Evolutionary conservation across 2,888 invertebrate genomes (phyloP), one percentile per base, ranked within the genome.

Genomic region (Tiphia femorata): DNA sequence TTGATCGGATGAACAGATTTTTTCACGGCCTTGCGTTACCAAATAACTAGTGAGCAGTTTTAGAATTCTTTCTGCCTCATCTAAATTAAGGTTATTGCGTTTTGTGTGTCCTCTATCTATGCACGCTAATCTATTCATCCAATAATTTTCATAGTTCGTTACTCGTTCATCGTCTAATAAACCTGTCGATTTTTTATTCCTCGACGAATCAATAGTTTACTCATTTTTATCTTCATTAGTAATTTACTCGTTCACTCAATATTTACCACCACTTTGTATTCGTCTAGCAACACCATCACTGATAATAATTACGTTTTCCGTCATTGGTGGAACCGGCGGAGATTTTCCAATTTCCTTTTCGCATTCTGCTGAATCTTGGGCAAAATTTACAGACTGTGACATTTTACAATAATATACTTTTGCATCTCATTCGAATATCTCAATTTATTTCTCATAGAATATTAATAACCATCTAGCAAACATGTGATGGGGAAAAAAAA

Each of bases 101-200:
- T 44, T 40, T 3, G 73, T 72, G 49, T 79, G 78, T 21, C 58
- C 49, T 17, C 62, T 67, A 47, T 78, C 75, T 21, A 76, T 41
- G 21, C 62, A 66, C 1, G 63, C 61, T 5, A 78, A 60, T 59
- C 73, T 78, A 16, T 75, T 70, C 3, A 65, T 62, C 78, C 75
- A 75, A 37, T 73, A 64, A n/a, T 68, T 67, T 41, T 79, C 79
- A 44, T 75, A 69, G 64, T 64, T 66, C 25, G 53, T 46, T 2
- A 58, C 8, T 8, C 74, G 67, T 17, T 70, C 65, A 17, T 70
- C 68, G 29, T 63, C 63, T 6, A 71, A 51, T 29, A 21, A 23
- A 17, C 69, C 75, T 73, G 46, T 33, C n/a, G n/a, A n/a, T n/a
- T n/a, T n/a, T n/a, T n/a, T n/a, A n/a, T n/a, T n/a, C n/a, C n/a